These are phyloP conservation scores for Myotis vivesi DNA, from an alignment of 2,797 vertebrate genomes.

Conservation along the genomic window DNA sequence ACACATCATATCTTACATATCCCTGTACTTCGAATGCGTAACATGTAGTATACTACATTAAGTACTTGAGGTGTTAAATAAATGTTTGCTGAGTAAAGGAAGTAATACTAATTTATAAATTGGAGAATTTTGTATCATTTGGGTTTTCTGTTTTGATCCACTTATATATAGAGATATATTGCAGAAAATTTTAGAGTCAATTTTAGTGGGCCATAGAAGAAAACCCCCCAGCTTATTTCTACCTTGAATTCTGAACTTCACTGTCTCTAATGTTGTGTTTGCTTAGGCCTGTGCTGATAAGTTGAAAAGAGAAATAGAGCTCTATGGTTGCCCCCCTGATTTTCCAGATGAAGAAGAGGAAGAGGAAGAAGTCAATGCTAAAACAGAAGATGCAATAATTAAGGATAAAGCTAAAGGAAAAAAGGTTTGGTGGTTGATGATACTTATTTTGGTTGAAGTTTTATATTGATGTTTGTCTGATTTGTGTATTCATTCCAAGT, in stretches of 20 bases:
- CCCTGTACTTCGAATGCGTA: background rate
- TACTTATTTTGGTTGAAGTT: slow-evolving; percentile 25
- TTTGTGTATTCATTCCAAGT: background rate
- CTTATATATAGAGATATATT: background rate
- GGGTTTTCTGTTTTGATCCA: slow-evolving; percentile 11
- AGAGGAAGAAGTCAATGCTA: slow-evolving; percentile 86
- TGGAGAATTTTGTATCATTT: slow-evolving; percentile 30
- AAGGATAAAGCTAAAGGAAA: slow-evolving; percentile 98
- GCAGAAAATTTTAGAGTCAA: background rate
- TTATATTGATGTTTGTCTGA: background rate
- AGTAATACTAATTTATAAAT: background rate
- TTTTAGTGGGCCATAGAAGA: slow-evolving; percentile 14
- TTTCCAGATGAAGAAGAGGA: slow-evolving; percentile 96
- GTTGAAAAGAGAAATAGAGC: slow-evolving; percentile 96
- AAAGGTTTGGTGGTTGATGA: slow-evolving; percentile 87
- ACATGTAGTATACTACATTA: background rate
- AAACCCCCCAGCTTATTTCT: background rate
- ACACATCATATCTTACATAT: background rate
- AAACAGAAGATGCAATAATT: slow-evolving; percentile 90
- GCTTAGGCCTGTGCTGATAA: slow-evolving; percentile 97
- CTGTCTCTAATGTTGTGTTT: background rate
- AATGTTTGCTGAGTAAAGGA: slow-evolving; percentile 13
- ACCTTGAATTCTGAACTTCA: background rate
- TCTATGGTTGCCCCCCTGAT: slow-evolving; percentile 95
- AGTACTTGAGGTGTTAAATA: slow-evolving; percentile 11